These are phyloP conservation scores for Heliconius erato DNA, from an alignment of 2,888 invertebrate genomes.

Conservation along the genomic window DNA sequence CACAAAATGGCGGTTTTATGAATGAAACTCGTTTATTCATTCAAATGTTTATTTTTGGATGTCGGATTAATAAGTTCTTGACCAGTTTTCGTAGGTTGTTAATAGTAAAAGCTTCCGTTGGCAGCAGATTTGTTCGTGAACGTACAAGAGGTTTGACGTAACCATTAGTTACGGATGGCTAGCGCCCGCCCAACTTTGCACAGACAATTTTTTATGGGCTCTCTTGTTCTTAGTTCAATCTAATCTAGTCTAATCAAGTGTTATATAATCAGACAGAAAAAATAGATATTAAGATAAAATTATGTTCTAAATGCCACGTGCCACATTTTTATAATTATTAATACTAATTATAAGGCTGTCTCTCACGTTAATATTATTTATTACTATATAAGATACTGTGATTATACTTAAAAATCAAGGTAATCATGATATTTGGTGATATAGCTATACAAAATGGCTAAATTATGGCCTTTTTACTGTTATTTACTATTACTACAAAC, in stretches of 20 bases:
- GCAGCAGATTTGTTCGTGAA: background rate
- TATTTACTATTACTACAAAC: background rate
- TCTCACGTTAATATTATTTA: background rate
- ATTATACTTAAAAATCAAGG: background rate
- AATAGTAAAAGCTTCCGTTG: slow-evolving; percentile 16
- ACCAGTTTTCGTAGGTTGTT: slow-evolving; percentile 7
- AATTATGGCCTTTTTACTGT: background rate
- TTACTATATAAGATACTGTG: background rate
- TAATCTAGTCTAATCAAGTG: background rate
- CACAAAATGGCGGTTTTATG: slow-evolving; percentile 76
- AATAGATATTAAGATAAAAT: background rate
- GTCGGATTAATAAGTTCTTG: slow-evolving; percentile 30
- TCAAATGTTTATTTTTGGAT: slow-evolving; percentile 75
- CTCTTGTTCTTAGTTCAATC: background rate
- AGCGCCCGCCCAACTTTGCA: slow-evolving; percentile 16
- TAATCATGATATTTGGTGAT: background rate
- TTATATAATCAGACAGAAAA: background rate
- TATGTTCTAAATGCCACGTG: background rate
- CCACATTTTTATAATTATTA: background rate
- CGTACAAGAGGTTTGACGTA: background rate
- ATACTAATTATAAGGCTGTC: background rate
- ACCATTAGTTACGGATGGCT: slow-evolving; percentile 14
- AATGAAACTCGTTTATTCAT: slow-evolving; percentile 75
- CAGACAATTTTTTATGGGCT: slow-evolving; percentile 4
- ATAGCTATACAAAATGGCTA: background rate